These are phyloP conservation scores for Halisarca cf. caerulea DNA, from an alignment of 37 sponge, comb jelly and placozoan species.

Conservation along the genomic window DNA sequence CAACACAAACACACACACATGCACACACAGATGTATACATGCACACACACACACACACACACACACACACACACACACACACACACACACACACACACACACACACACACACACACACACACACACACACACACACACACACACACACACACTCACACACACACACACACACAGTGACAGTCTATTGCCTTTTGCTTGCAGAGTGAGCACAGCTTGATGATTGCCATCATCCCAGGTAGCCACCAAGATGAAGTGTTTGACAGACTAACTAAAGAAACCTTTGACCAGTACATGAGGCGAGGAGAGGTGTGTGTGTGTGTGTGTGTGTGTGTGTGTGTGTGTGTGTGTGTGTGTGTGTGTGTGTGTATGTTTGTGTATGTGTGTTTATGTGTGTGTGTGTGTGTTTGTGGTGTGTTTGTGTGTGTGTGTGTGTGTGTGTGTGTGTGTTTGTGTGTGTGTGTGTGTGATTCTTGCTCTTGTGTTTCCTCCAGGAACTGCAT, in stretches of 20 bases:
- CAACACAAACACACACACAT: no score
- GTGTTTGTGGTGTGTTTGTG: no score
- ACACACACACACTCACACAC: neutral
- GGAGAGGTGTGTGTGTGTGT: slow-evolving; percentile 67
- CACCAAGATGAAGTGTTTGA: slow-evolving; percentile 72
- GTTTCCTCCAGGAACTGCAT: slow-evolving; percentile 13
- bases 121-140: neutral
- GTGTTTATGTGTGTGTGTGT: neutral
- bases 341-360: no score
- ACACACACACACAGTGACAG: neutral
- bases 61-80: neutral
- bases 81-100: neutral
- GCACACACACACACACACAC: no score
- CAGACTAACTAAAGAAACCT: slow-evolving; percentile 52
- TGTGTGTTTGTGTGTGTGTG: neutral
- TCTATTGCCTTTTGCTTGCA: neutral
- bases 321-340: no score
- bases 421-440: no score
- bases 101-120: neutral
- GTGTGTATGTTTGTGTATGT: neutral
- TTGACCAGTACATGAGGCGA: slow-evolving; percentile 68
- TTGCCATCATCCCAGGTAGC: slow-evolving; percentile 57
- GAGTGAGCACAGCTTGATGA: slow-evolving; percentile 81
- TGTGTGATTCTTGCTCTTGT: neutral
- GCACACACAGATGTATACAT: no score